Evolutionary conservation across 2,113 vertebrate genomes (phyloP).

Genomic region (Lasiurus cinereus): DNA sequence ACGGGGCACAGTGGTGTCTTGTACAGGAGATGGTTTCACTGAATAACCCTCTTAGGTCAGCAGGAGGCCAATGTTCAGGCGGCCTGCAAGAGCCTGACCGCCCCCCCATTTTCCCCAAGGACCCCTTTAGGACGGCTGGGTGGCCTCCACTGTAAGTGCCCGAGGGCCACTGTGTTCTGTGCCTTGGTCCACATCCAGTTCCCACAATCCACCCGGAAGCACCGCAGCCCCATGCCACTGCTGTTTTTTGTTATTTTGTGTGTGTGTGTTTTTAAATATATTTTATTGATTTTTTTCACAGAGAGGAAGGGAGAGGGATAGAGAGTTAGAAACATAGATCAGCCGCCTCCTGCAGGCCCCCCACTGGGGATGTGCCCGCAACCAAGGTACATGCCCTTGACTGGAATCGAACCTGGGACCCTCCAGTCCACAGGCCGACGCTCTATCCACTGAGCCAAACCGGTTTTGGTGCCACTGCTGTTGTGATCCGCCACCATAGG

Average conservation of each 20-base stretch:
- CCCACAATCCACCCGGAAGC: conserved; percentile 92
- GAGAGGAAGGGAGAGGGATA: no score
- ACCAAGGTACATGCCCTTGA: no score
- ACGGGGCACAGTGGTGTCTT: rapidly evolving
- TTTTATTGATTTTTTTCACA: no score
- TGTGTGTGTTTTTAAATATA: no score
- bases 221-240: conserved; percentile 92
- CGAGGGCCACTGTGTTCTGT: neutral
- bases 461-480: neutral
- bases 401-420: no score
- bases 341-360: no score
- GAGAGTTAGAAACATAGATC: no score
- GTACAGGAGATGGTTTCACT: neutral
- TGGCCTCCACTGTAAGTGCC: neutral
- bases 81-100: neutral
- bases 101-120: neutral
- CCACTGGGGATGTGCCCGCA: no score
- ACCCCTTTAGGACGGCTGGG: neutral
- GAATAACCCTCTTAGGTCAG: neutral
- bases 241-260: conserved; percentile 74
- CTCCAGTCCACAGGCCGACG: no score
- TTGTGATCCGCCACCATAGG: conserved; percentile 91
- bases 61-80: neutral
- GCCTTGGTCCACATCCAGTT: conserved; percentile 69
- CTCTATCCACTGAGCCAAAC: no score